Evolutionary conservation across 2,888 invertebrate species (phyloP).

Genomic region (Julus scandinavius): DNA sequence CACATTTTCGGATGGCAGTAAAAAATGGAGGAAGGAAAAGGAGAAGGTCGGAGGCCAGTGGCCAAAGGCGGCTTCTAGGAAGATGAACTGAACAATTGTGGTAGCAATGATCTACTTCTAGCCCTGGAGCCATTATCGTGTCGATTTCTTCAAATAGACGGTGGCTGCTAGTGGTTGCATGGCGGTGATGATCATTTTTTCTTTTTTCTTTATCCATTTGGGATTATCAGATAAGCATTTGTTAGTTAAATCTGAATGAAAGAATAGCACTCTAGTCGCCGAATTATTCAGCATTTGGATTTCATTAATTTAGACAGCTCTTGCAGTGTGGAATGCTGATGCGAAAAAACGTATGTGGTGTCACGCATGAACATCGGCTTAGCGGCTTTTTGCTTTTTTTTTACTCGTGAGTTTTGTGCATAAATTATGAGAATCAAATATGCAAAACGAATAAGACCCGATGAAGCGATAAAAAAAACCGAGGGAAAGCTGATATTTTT

Average conservation of each 20-base stretch:
- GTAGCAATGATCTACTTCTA: constrained; percentile 4
- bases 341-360: constrained; percentile 40
- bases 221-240: neutral
- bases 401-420: neutral
- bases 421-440: constrained; percentile 43
- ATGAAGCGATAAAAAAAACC: constrained; percentile 10
- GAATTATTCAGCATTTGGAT: neutral
- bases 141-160: constrained; percentile 19
- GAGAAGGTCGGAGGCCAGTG: neutral
- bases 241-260: constrained; percentile 15
- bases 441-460: constrained; percentile 17
- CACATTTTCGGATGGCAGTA: neutral
- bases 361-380: neutral
- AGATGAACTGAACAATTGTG: constrained; percentile 20
- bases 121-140: neutral
- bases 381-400: neutral
- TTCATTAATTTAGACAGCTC: constrained; percentile 25
- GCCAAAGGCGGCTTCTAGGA: neutral
- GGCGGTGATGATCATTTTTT: neutral
- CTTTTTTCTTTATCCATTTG: neutral
- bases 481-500: constrained; percentile 4
- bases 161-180: too few species aligned
- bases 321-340: neutral
- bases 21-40: constrained; percentile 20
- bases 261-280: neutral